These are phyloP conservation scores for Callipepla californica DNA, from an alignment of 2,113 vertebrate genomes.

Conservation along the genomic window DNA sequence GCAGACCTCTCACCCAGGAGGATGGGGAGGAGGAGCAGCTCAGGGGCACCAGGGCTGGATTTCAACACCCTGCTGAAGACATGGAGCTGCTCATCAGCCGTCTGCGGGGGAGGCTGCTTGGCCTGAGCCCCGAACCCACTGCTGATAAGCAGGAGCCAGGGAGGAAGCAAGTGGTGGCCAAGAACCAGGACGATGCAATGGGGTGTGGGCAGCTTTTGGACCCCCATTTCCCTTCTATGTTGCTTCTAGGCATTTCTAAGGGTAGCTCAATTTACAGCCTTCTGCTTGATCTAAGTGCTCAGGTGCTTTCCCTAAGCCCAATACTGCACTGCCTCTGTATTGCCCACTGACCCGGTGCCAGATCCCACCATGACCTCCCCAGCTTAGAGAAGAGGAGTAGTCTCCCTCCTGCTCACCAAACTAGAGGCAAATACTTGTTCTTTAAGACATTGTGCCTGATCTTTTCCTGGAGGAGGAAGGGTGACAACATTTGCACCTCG, in stretches of 20 bases:
- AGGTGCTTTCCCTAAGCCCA: background rate
- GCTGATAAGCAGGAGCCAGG: background rate
- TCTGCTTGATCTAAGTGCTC: background rate
- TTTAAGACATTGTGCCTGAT: background rate
- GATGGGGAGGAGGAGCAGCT: background rate
- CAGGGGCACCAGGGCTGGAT: background rate
- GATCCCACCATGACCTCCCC: background rate
- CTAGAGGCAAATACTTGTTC: background rate
- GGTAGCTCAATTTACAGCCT: accelerated
- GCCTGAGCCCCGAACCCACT: background rate
- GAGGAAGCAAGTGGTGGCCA: accelerated
- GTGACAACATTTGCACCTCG: background rate
- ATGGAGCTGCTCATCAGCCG: background rate
- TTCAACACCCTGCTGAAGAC: slow-evolving; percentile 38
- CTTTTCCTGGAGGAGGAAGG: accelerated
- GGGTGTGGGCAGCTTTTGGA: background rate
- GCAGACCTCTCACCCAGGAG: slow-evolving; percentile 34
- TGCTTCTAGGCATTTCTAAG: background rate
- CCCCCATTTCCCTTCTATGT: background rate
- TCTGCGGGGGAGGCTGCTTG: background rate
- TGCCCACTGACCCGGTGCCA: background rate
- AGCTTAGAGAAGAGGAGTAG: background rate
- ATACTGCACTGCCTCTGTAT: accelerated
- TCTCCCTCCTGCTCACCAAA: background rate
- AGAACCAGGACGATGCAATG: background rate